Evolutionary conservation across 2,797 vertebrate genomes (phyloP).

Genomic region (Myioborus miniatus): DNA sequence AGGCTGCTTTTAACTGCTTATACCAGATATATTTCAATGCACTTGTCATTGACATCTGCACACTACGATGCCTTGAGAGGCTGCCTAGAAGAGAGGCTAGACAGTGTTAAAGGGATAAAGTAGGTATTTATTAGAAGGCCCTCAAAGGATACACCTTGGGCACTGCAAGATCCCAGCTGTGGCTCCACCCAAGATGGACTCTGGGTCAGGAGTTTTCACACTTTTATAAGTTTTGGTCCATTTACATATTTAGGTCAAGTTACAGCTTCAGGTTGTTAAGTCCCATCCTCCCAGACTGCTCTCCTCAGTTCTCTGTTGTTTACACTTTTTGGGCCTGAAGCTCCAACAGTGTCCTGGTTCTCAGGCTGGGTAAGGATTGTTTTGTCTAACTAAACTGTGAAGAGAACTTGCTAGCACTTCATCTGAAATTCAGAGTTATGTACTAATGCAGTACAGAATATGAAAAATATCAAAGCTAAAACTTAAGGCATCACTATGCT

Average conservation of each 20-base stretch:
- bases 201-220: not conserved
- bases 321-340: not conserved
- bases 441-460: not conserved
- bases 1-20: not conserved
- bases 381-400: no score
- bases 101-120: not conserved
- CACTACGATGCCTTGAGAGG: not conserved
- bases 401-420: no score
- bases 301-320: accelerated
- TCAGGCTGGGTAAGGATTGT: not conserved
- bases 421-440: no score
- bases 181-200: accelerated
- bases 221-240: not conserved
- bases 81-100: not conserved
- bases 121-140: not conserved
- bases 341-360: not conserved
- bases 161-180: accelerated
- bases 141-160: not conserved
- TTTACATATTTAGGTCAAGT: not conserved
- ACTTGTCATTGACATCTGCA: not conserved
- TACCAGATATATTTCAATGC: not conserved
- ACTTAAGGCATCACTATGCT: not conserved
- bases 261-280: not conserved
- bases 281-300: not conserved
- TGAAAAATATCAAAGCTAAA: not conserved